phyloP scores from a whole-genome alignment of 2,113 vertebrate genomes.

The Melanotaenia duboulayi region DNA sequence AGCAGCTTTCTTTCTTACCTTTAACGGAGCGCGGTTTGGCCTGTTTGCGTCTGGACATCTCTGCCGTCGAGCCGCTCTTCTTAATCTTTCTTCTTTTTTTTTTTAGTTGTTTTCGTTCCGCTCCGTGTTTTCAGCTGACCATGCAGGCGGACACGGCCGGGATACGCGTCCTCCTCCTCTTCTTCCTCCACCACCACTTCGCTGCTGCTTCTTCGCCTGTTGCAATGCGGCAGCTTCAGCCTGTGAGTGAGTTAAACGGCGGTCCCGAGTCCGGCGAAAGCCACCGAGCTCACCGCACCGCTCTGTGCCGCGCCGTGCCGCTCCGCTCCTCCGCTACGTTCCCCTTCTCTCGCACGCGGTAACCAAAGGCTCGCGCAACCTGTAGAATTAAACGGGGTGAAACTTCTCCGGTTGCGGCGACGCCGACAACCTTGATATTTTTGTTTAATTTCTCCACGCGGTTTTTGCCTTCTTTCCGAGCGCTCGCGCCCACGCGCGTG shows the following conservation, averaged over 20 bases:
- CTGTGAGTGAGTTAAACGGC: slow-evolving; percentile 39
- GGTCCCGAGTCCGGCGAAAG: slow-evolving; percentile 46
- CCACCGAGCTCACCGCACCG: slow-evolving; percentile 30
- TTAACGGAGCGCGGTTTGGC: slow-evolving; percentile 98
- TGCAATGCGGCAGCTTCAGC: slow-evolving; percentile 94
- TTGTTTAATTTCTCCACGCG: slow-evolving; percentile 8
- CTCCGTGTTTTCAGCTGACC: slow-evolving; percentile 70
- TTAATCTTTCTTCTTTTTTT: background rate
- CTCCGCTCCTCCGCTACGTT: slow-evolving; percentile 6
- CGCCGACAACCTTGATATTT: slow-evolving; percentile 11
- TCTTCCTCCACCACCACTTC: slow-evolving; percentile 63
- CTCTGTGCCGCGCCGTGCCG: slow-evolving; percentile 8
- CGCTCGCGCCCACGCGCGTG: slow-evolving; percentile 54
- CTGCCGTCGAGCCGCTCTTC: slow-evolving; percentile 63
- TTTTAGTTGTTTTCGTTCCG: slow-evolving; percentile 42
- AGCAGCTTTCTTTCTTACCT: slow-evolving; percentile 85
- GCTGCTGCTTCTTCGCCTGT: slow-evolving; percentile 87
- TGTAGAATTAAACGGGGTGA: slow-evolving; percentile 70
- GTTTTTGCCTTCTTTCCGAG: slow-evolving; percentile 7
- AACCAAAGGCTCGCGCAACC: slow-evolving; percentile 68
- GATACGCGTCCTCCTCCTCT: slow-evolving; percentile 56
- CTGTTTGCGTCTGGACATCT: slow-evolving; percentile 98
- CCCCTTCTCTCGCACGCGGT: background rate
- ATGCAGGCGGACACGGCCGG: slow-evolving; percentile 71
- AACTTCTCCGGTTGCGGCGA: background rate